Evolutionary conservation across 2,888 invertebrate species (phyloP).

Genomic region (Clunio marinus): DNA sequence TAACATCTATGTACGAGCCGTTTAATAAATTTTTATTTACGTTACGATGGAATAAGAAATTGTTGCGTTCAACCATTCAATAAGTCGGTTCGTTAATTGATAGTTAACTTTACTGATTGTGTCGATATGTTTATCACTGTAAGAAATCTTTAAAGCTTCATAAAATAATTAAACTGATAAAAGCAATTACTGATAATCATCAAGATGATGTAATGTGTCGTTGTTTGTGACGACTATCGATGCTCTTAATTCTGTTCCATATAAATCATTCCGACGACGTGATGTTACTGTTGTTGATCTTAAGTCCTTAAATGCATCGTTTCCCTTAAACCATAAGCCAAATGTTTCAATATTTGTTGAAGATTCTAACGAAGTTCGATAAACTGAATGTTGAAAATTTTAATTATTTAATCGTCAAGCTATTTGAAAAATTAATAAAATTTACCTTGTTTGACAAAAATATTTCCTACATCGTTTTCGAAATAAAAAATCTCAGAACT

Average conservation of each 20-base stretch:
- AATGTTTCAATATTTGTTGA: slow-evolving; percentile 40
- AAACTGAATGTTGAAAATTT: slow-evolving; percentile 40
- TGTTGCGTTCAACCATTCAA: slow-evolving; percentile 58
- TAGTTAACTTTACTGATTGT: slow-evolving; percentile 64
- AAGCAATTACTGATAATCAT: slow-evolving; percentile 56
- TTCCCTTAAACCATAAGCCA: slow-evolving; percentile 40
- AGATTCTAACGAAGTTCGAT: slow-evolving; percentile 40
- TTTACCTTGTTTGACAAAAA: slow-evolving; percentile 40
- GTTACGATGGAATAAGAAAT: slow-evolving; percentile 53
- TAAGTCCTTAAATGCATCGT: slow-evolving; percentile 40
- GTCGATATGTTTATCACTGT: slow-evolving; percentile 55
- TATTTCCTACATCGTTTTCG: neutral
- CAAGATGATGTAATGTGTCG: slow-evolving; percentile 57
- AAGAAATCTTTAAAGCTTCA: slow-evolving; percentile 8
- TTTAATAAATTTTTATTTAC: neutral
- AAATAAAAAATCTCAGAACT: slow-evolving; percentile 43
- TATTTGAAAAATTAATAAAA: neutral
- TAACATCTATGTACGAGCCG: neutral
- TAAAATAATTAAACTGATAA: neutral
- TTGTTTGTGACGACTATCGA: slow-evolving; percentile 60
- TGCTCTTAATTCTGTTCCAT: slow-evolving; percentile 53
- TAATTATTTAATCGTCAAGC: neutral
- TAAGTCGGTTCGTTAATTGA: slow-evolving; percentile 56
- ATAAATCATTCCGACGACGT: slow-evolving; percentile 53
- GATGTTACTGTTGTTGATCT: slow-evolving; percentile 36